Evolutionary conservation across 37 sponge, comb jelly and placozoan species (phyloP).

Genomic region (Beroe ovata): DNA sequence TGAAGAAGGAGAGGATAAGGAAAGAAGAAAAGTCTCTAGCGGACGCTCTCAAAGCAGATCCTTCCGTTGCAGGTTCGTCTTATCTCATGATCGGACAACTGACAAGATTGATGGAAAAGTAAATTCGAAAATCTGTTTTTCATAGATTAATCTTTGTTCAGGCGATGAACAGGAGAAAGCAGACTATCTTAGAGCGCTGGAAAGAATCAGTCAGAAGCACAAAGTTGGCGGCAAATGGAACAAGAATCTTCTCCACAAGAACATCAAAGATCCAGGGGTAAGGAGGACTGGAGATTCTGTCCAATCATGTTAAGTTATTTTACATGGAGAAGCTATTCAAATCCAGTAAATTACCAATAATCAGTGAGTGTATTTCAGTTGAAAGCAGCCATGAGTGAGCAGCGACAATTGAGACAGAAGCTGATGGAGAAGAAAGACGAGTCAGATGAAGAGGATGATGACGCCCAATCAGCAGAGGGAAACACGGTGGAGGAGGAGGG

Average conservation of each 20-base stretch:
- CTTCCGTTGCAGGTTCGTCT: neutral
- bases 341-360: too few species aligned
- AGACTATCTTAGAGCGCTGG: constrained; percentile 69
- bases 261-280: constrained; percentile 74
- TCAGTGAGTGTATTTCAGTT: constrained; percentile 18
- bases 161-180: constrained; percentile 54
- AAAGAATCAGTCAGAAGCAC: constrained; percentile 86
- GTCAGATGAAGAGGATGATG: constrained; percentile 1
- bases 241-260: constrained; percentile 71
- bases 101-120: neutral
- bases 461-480: too few species aligned
- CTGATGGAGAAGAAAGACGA: constrained; percentile 41
- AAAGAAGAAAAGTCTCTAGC: constrained; percentile 44
- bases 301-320: too few species aligned
- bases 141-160: neutral
- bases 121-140: too few species aligned
- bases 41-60: constrained; percentile 36
- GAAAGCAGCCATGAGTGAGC: constrained; percentile 56
- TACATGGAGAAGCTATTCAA: too few species aligned
- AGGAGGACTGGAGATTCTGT: constrained; percentile 8
- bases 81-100: neutral
- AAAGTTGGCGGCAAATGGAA: constrained; percentile 83
- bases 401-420: constrained; percentile 8
- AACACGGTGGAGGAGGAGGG: neutral
- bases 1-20: constrained; percentile 71